Evolutionary conservation across 2,888 invertebrate species (phyloP), one percentile per base, ranked within the genome.

Genomic region (Diplolepis rosae): DNA sequence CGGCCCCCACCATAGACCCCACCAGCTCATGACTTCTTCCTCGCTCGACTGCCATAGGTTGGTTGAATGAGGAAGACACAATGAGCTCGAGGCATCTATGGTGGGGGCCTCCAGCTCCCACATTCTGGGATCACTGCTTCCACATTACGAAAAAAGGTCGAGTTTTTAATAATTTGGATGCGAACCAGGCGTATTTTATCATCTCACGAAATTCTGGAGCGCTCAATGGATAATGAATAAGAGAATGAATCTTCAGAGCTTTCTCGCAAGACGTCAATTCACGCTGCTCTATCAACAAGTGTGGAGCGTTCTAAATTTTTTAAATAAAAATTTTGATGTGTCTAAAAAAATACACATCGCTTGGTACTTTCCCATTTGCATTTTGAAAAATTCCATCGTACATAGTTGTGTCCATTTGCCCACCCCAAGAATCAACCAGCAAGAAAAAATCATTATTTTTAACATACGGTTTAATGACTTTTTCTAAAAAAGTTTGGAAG

Each of bases 191-290:
- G 32, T 18, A 67, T 18, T 61, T 7, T 13, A 71, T 61, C 71
- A 71, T 67, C 2, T 54, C 11, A n/a, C n/a, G n/a, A n/a, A n/a
- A n/a, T n/a, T n/a, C n/a, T n/a, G n/a, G n/a, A n/a, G n/a, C n/a
- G n/a, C n/a, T n/a, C 9, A 13, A 67, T 51, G 66, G 65, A 71
- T 71, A 27, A 15, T 39, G 15, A 11, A 61, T 13, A 15, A 71
- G 50, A 9, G 35, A 67, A 15, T 52, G 18, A 13, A 35, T 69
- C 15, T 28, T n/a, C 18, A 69, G 27, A 4, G 42, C 15, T 45
- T 30, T 22, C 18, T 45, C 30, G 5, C 30, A 28, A 15, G 48
- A 56, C 1, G 61, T 35, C n/a, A 71, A 56, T 35, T 67, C 71
- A 7, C 51, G 30, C 7, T 45, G 27, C 1, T 28, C 13, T 24